Evolutionary conservation across 2,113 vertebrate species (phyloP).

Genomic region (Hystrix cristata): DNA sequence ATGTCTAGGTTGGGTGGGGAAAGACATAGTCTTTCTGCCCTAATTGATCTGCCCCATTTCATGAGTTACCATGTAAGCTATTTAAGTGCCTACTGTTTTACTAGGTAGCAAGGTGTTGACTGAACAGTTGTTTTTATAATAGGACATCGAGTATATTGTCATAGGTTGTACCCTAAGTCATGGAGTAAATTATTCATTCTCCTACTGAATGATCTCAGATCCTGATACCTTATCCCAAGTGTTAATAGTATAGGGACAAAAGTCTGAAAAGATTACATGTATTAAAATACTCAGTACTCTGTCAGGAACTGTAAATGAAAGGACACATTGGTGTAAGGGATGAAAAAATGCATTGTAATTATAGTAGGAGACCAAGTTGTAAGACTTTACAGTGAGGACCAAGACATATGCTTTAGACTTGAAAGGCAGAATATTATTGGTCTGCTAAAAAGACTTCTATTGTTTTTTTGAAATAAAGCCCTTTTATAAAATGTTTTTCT

Average conservation of each 20-base stretch:
- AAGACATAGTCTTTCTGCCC: background rate
- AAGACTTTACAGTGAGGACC: background rate
- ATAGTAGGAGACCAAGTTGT: background rate
- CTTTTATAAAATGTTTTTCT: background rate
- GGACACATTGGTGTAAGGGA: background rate
- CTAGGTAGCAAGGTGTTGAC: background rate
- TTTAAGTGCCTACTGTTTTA: background rate
- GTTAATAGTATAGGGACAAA: background rate
- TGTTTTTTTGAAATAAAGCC: background rate
- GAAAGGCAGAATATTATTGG: constrained; percentile 21
- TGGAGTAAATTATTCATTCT: background rate
- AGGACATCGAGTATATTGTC: background rate
- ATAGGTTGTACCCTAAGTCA: background rate
- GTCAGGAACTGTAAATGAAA: constrained; percentile 17
- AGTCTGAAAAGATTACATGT: background rate
- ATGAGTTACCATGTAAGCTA: background rate
- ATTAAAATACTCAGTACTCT: background rate
- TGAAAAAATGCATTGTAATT: background rate
- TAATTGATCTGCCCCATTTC: background rate
- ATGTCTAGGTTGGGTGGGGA: background rate
- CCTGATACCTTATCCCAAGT: background rate
- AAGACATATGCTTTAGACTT: background rate
- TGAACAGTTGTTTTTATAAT: constrained; percentile 2
- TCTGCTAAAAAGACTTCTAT: background rate
- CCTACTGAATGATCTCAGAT: background rate